These are phyloP conservation scores for Coregonus ussuriensis DNA, from an alignment of 2,797 vertebrate genomes.

Conservation along the genomic window DNA sequence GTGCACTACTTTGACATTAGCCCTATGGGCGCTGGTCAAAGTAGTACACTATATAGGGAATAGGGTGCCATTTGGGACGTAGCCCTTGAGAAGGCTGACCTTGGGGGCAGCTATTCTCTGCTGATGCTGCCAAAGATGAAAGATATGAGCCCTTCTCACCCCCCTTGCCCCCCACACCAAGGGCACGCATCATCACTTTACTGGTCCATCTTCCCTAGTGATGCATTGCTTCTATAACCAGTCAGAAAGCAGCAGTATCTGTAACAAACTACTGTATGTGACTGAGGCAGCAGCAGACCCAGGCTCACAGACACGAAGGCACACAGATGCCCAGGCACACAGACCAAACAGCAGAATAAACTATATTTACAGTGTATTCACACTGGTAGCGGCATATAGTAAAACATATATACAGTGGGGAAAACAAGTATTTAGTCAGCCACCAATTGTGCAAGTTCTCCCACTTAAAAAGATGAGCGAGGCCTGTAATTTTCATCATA, in stretches of 20 bases:
- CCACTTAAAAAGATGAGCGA: no score
- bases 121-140: slow-evolving; percentile 71
- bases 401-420: no score
- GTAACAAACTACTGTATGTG: slow-evolving; percentile 57
- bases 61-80: no score
- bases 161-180: slow-evolving; percentile 46
- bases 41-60: no score
- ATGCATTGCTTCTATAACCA: slow-evolving; percentile 70
- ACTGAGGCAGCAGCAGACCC: slow-evolving; percentile 40
- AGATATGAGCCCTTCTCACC: slow-evolving; percentile 59
- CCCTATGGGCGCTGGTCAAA: no score
- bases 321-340: neutral
- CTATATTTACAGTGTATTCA: slow-evolving; percentile 33
- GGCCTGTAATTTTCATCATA: no score
- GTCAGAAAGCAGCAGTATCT: slow-evolving; percentile 66
- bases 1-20: no score
- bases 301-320: no score
- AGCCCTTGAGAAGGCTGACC: slow-evolving; percentile 54
- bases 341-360: slow-evolving; percentile 30
- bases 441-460: no score
- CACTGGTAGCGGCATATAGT: neutral
- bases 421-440: no score
- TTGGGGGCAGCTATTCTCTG: slow-evolving; percentile 60
- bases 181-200: slow-evolving; percentile 72
- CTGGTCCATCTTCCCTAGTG: slow-evolving; percentile 70